phyloP scores from a whole-genome alignment of 2,888 invertebrate species.

The Trypoxylon attenuatum region DNA sequence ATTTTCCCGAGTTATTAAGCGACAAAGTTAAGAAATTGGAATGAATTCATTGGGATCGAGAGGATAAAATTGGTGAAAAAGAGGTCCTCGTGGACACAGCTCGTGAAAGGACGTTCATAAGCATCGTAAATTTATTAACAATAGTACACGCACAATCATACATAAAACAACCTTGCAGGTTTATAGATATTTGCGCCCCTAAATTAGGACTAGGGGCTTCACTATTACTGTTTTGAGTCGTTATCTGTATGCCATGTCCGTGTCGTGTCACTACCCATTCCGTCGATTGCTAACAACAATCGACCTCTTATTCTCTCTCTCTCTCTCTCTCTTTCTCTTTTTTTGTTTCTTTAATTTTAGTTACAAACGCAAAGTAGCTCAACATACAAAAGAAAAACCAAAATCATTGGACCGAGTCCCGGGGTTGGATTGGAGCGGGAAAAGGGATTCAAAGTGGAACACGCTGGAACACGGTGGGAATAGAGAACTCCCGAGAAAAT shows the following conservation, averaged over 20 bases:
- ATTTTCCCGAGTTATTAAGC: not conserved
- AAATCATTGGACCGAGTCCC: no score
- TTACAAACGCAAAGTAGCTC: constrained; percentile 29
- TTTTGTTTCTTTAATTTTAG: constrained; percentile 14
- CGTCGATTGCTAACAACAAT: constrained; percentile 30
- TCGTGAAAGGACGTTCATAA: constrained; percentile 63
- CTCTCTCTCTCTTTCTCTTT: not conserved
- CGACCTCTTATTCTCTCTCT: constrained; percentile 3
- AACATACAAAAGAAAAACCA: constrained; percentile 22
- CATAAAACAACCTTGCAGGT: constrained; percentile 70
- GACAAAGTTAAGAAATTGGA: not conserved
- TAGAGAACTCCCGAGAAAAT: constrained; percentile 18
- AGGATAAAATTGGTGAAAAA: constrained; percentile 1
- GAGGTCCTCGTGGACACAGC: no score
- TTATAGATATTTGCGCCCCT: constrained; percentile 59
- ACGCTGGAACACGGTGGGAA: constrained; percentile 5
- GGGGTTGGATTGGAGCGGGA: not conserved
- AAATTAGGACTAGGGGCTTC: constrained; percentile 57
- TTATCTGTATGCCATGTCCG: constrained; percentile 72
- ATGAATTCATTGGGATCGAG: not conserved
- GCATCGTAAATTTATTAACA: constrained; percentile 73
- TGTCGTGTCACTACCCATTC: constrained; percentile 46
- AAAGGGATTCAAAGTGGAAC: not conserved
- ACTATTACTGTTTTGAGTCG: constrained; percentile 64
- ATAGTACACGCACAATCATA: constrained; percentile 73